Evolutionary conservation across 2,797 vertebrate genomes (phyloP), one percentile per base, ranked within the genome.

Genomic region (Galagoides demidoff): DNA sequence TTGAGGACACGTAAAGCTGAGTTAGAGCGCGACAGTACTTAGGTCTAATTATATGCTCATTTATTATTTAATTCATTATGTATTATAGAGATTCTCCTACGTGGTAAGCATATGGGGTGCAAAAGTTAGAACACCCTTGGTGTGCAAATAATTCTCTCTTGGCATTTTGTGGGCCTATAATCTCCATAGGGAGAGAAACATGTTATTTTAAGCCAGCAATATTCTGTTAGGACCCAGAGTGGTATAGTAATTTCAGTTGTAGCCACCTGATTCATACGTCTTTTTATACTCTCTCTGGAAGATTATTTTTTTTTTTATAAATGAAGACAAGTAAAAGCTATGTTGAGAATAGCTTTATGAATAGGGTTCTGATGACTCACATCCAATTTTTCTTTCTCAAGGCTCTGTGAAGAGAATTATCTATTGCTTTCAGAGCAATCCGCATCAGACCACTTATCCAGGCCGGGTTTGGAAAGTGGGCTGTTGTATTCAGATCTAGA

Each of bases 51-150:
- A 66, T 74, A 55, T 83, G 49, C 22, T 94, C 3, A 34, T 74
- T 96, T 34, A 84, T 71, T 66, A 12, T 59, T 73, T 77, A 27
- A 90, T 94, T 89, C 16, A 79, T 31, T 55, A 87, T 87, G 31
- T 66, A 81, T 81, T 57, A 59, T 27, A 25, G 27, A 92, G 7
- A 0, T 27, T 82, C 22, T 89, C 37, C 31, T 74, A 83, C 66
- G 29, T 7, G 34, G 23, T 45, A 86, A 77, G 43, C 29, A 82
- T 64, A 34, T 82, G n/a, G 13, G 2, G 19, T 31, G 0, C 19
- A 88, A 70, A 81, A 59, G 25, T 86, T 84, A 86, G 68, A 81
- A 63, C 88, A n/a, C 1, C 0, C 2, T 74, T 52, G 29, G 14
- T 84, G 1, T 55, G 70, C 85, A 89, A 59, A 45, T 63, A 3